A percentile compares a stretch with the other conserved stretches of the same genome.
phyloP scores from a whole-genome alignment of 2,888 invertebrate genomes.

The Girardia tigrina region DNA sequence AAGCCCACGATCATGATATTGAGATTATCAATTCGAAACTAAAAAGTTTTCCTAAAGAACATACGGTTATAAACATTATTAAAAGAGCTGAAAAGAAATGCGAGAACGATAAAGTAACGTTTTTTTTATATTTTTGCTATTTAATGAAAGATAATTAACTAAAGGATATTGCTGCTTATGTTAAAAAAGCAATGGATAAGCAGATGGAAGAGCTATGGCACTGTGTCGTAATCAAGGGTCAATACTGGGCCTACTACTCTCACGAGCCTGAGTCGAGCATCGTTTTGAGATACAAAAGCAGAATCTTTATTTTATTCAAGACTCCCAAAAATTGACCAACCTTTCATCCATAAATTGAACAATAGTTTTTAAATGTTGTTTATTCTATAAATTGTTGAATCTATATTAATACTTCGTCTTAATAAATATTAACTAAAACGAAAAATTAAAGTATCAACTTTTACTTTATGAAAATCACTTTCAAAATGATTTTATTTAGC shows the following conservation, averaged over 20 bases:
- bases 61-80: background rate
- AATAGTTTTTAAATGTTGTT: too few relatives aligned
- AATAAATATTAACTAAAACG: too few relatives aligned
- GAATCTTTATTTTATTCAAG: background rate
- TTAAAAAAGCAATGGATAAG: slow-evolving; percentile 9
- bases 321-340: background rate
- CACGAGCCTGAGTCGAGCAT: background rate
- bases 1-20: background rate
- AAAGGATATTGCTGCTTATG: background rate
- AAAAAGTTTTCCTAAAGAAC: background rate
- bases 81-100: background rate
- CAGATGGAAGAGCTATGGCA: background rate
- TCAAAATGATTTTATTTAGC: too few relatives aligned
- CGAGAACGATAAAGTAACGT: background rate
- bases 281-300: background rate
- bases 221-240: background rate
- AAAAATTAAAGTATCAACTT: too few relatives aligned
- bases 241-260: background rate
- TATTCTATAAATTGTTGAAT: too few relatives aligned
- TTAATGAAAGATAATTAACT: background rate
- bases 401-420: too few relatives aligned
- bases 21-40: background rate
- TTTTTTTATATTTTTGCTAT: background rate
- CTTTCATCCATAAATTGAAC: too few relatives aligned
- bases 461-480: too few relatives aligned